Conservation (phyloP, 2,888 invertebrate species). For the Lasius platythorax region DNA sequence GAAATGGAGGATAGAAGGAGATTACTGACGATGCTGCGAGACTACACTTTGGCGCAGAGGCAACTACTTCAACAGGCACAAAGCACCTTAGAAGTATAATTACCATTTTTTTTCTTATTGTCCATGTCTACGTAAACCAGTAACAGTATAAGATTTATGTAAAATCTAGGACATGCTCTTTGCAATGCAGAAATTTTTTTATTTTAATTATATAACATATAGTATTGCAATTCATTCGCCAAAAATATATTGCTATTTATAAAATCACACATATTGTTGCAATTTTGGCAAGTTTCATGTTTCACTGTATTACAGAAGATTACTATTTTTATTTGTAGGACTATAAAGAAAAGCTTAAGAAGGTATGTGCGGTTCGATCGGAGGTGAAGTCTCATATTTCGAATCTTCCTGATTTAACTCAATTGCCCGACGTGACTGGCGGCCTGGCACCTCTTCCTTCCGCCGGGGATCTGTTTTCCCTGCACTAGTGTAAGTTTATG, state of each 20-base stretch:
- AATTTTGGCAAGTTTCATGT: background rate
- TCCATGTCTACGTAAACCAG: background rate
- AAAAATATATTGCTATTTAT: background rate
- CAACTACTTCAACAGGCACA: conserved; percentile 95
- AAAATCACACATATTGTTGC: background rate
- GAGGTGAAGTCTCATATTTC: conserved; percentile 97
- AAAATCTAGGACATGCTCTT: background rate
- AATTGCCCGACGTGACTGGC: conserved; percentile 96
- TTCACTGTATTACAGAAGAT: background rate
- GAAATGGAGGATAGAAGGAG: conserved; percentile 96
- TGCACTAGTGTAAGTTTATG: conserved; percentile 85
- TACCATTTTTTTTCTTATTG: background rate
- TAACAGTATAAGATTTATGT: background rate
- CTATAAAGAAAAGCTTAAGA: conserved; percentile 95
- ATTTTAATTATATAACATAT: no score
- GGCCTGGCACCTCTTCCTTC: conserved; percentile 97
- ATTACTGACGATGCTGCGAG: conserved; percentile 94
- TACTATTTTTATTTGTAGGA: conserved; percentile 88
- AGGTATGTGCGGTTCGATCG: conserved; percentile 94
- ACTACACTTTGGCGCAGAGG: conserved; percentile 95
- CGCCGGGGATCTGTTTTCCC: conserved; percentile 96
- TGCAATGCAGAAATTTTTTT: background rate
- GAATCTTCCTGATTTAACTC: conserved; percentile 96
- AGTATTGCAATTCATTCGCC: background rate
- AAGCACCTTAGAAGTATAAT: conserved; percentile 92